Evolutionary conservation across 2,113 vertebrate genomes (phyloP).

Genomic region (Mus pahari): DNA sequence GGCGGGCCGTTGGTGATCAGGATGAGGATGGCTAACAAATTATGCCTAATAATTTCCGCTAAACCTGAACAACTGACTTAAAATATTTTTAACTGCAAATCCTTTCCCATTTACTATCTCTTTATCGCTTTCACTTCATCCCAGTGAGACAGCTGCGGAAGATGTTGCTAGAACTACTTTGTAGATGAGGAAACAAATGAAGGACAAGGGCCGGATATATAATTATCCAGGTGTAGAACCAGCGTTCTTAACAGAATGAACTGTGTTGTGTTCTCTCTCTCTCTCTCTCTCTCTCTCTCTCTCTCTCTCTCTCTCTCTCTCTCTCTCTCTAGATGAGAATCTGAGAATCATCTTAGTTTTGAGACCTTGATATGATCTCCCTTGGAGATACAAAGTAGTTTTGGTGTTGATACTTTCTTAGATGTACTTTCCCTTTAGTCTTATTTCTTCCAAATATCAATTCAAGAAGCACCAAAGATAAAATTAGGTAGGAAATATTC

Average conservation of each 20-base stretch:
- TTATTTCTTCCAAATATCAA: background rate
- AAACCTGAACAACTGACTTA: background rate
- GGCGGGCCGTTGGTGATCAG: background rate
- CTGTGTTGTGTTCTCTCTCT: background rate
- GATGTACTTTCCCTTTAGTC: background rate
- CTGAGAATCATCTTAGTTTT: background rate
- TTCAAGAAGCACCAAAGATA: slow-evolving; percentile 6
- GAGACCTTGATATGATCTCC: background rate
- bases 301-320: no score
- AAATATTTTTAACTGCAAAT: background rate
- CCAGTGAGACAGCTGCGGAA: background rate
- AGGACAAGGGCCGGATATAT: background rate
- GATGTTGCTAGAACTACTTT: background rate
- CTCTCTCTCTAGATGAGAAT: background rate
- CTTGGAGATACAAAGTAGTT: background rate
- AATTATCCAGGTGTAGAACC: background rate
- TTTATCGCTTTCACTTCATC: background rate
- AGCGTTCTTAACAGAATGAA: background rate
- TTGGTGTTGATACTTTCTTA: background rate
- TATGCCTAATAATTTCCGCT: background rate
- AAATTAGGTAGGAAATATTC: background rate
- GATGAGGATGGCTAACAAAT: background rate
- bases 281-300: background rate
- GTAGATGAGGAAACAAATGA: background rate
- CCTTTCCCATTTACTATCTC: background rate